Conservation (phyloP, 2,113 vertebrate species). For the Isichthys henryi region DNA sequence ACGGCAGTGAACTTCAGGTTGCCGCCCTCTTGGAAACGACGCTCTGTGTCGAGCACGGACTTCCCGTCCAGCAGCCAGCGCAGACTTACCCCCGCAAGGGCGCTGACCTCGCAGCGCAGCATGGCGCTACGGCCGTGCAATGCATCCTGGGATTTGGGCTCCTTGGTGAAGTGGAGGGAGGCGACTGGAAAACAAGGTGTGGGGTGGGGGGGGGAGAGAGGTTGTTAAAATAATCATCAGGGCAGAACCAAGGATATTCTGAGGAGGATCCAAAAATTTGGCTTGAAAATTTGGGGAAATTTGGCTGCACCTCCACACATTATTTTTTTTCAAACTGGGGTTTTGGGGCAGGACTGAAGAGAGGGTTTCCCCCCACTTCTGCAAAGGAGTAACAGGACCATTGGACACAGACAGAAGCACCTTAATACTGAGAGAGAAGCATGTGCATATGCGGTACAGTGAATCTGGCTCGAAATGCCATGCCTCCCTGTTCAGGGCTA, state of each 20-base stretch:
- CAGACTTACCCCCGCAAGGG: conserved; percentile 51
- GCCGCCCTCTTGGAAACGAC: conserved; percentile 79
- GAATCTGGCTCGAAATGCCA: neutral
- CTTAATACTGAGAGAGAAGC: neutral
- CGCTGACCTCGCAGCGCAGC: conserved; percentile 85
- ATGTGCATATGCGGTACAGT: neutral
- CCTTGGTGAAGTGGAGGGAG: conserved; percentile 78
- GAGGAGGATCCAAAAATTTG: neutral
- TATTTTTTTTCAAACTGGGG: neutral
- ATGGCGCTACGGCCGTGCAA: conserved; percentile 89
- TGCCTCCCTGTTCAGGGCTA: no score
- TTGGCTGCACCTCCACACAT: neutral
- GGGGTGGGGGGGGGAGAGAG: neutral
- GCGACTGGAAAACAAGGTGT: conserved; percentile 36
- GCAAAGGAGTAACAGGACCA: no score
- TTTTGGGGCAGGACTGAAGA: neutral
- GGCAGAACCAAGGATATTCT: neutral
- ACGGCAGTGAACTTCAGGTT: conserved; percentile 85
- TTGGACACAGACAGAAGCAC: neutral
- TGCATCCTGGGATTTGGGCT: conserved; percentile 91
- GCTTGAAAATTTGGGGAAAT: no score
- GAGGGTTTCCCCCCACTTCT: no score
- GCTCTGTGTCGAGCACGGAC: conserved; percentile 57
- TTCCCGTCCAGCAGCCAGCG: conserved; percentile 72
- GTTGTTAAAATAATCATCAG: neutral